Evolutionary conservation across 2,113 vertebrate species (phyloP).

Genomic region (Seriola quinqueradiata): DNA sequence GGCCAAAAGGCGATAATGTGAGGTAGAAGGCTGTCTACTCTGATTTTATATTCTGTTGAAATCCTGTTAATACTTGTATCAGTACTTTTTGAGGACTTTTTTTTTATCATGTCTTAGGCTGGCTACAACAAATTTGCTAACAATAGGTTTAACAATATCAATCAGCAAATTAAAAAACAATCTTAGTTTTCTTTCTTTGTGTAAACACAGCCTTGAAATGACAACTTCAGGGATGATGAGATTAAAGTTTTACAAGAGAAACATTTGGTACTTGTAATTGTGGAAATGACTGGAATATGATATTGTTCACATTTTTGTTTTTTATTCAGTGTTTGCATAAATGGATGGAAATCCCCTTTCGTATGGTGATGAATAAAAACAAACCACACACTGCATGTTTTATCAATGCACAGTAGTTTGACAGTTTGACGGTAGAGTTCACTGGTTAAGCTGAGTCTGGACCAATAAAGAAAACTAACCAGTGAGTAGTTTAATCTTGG

Average conservation of each 20-base stretch:
- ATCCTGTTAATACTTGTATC: not conserved
- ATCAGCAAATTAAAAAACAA: not conserved
- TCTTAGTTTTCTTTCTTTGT: not conserved
- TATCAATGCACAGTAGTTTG: not conserved
- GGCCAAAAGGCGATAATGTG: not conserved
- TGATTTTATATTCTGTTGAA: not conserved
- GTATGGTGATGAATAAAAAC: too few relatives aligned
- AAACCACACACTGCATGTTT: not conserved
- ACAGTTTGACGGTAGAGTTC: too few relatives aligned
- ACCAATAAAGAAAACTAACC: too few relatives aligned
- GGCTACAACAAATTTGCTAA: too few relatives aligned
- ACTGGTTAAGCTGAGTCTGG: too few relatives aligned
- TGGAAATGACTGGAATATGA: not conserved
- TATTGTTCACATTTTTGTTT: not conserved
- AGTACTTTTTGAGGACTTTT: too few relatives aligned
- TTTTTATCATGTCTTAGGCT: too few relatives aligned
- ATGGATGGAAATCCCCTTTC: not conserved
- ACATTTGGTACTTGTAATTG: not conserved
- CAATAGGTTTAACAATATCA: not conserved
- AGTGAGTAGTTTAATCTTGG: too few relatives aligned
- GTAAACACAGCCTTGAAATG: constrained; percentile 27
- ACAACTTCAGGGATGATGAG: not conserved
- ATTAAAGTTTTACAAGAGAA: not conserved
- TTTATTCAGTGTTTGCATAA: not conserved
- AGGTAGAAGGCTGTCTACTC: too few relatives aligned